Conservation (phyloP, 2,797 vertebrate genomes). For the Falco novaeseelandiae region DNA sequence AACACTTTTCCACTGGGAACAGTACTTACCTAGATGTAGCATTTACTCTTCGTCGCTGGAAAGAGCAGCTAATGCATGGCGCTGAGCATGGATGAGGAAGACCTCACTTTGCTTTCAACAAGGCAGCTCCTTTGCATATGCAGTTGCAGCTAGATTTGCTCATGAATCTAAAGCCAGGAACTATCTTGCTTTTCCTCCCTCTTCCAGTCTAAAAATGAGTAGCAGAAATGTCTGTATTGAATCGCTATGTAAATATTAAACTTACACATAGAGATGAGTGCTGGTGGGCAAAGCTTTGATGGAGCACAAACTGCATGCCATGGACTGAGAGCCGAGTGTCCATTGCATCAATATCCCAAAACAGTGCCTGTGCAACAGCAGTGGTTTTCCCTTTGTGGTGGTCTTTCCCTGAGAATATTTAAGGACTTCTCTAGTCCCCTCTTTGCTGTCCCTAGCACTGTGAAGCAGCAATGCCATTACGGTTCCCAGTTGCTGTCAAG, state of each 20-base stretch:
- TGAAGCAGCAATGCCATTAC: neutral
- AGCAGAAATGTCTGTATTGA: neutral
- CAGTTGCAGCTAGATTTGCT: neutral
- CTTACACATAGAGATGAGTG: neutral
- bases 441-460: fast-evolving
- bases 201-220: fast-evolving
- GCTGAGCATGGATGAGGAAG: neutral
- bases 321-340: neutral
- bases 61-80: neutral
- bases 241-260: neutral
- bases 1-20: neutral
- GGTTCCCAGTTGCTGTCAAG: neutral
- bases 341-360: fast-evolving
- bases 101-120: neutral
- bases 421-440: neutral
- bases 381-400: neutral
- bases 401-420: neutral
- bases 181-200: neutral
- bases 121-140: neutral
- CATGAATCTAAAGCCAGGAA: neutral
- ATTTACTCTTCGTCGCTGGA: neutral
- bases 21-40: neutral
- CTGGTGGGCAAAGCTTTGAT: neutral
- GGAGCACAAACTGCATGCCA: neutral
- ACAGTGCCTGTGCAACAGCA: neutral